Base-by-base conservation (phyloP, 2,113 vertebrate genomes). In the Coptodon rendalli region DNA sequence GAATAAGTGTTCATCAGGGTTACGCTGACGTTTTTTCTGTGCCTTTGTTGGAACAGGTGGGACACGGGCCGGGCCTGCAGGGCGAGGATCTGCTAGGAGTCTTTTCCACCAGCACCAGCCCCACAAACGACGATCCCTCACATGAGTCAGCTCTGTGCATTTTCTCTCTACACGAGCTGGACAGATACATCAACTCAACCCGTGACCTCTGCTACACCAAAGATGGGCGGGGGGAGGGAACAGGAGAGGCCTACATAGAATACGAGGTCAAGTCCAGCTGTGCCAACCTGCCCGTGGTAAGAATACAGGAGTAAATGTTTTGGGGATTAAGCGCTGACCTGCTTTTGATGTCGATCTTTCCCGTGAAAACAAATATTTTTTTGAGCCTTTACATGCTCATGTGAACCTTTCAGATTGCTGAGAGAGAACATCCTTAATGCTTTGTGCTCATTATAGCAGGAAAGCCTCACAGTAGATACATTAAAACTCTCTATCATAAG, bases 261-360 rank as follows among this genome's bases (percentile, higher is more conserved):
- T 99, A 99, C 0, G 98, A 99, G 12, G 98, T 99, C 92, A 98
- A 97, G 85, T 99, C 98, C 22, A 97, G 96, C 96, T 99, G 98
- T 16, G 98, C 97, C 81, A 98, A 97, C 92, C 95, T 99, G 81
- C 98, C 97, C 0, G 90, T 94, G 90, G 98, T 99, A 95, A 97
- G 97, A 89, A 85, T 31, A 7, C 34, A 31, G 9, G 5, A 2
- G 36, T 7, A 34, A 54, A 52, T 56, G 6, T 61, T 81, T 29
- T 36, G 13, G 22, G 34, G 10, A 31, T 16, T 24, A 7, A 54
- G 22, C 48, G 1, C 80, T 40, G 22, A 24, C 43, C 13, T 79
- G 31, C 36, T 57, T 36, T 54, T 50, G 36, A 68, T 8, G 14
- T 17, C 31, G 6, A 61, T 10, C 3, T 68, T 68, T 78, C 48